Evolutionary conservation across 2,113 vertebrate genomes (phyloP).

Genomic region (Lophotis ruficrista): DNA sequence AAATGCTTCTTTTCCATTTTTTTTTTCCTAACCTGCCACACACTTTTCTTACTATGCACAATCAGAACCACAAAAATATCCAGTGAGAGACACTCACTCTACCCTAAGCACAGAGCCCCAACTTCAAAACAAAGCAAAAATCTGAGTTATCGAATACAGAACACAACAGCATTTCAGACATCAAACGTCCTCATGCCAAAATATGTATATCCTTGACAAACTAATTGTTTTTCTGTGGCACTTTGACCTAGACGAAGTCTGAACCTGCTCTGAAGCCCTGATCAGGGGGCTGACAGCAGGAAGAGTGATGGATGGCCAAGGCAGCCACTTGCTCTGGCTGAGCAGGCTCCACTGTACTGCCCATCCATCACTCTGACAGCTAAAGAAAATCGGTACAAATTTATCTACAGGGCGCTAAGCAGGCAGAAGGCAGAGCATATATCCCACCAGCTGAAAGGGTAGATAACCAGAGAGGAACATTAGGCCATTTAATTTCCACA

Average conservation of each 20-base stretch:
- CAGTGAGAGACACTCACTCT: neutral
- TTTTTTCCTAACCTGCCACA: neutral
- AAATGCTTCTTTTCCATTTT: neutral
- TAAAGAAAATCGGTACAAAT: slow-evolving; percentile 64
- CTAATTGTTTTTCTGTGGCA: slow-evolving; percentile 48
- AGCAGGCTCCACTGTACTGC: slow-evolving; percentile 42
- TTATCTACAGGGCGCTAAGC: slow-evolving; percentile 67
- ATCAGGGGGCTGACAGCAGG: slow-evolving; percentile 45
- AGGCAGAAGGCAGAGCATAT: slow-evolving; percentile 39
- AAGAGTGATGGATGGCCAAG: slow-evolving; percentile 71
- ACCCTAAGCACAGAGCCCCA: neutral
- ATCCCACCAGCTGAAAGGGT: slow-evolving; percentile 48
- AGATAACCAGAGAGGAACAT: slow-evolving; percentile 47
- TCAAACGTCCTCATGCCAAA: slow-evolving; percentile 37
- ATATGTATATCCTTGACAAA: slow-evolving; percentile 44
- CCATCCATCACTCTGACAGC: slow-evolving; percentile 79
- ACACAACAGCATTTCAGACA: neutral
- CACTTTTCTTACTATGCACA: neutral
- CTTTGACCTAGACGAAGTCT: slow-evolving; percentile 20
- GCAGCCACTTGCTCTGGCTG: slow-evolving; percentile 59
- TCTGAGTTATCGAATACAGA: neutral
- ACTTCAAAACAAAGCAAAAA: neutral
- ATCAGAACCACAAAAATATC: neutral
- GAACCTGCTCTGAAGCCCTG: slow-evolving; percentile 17
- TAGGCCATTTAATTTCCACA: slow-evolving; percentile 31